Evolutionary conservation across 2,797 vertebrate species (phyloP).

Genomic region (Columba guinea): DNA sequence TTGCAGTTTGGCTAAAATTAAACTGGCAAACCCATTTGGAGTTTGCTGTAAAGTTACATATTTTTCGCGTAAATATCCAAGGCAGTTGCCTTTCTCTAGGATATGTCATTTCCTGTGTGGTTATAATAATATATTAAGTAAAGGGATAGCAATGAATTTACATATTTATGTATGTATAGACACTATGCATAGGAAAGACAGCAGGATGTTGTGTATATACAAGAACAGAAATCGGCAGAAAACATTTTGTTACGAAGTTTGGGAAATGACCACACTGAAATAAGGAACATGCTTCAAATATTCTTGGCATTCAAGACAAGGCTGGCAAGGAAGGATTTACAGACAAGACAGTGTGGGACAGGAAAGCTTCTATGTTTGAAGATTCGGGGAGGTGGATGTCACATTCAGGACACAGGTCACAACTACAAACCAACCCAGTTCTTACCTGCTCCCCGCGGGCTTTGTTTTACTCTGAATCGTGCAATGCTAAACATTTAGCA

Average conservation of each 20-base stretch:
- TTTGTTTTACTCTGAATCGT: conserved; percentile 3
- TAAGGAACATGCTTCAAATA: conserved; percentile 10
- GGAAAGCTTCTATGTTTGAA: background rate
- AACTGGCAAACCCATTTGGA: background rate
- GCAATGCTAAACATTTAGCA: background rate
- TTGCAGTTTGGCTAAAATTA: background rate
- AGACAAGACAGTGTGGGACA: background rate
- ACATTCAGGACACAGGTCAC: conserved; percentile 2
- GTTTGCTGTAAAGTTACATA: conserved; percentile 2
- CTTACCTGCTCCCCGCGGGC: conserved; percentile 27
- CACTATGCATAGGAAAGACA: background rate
- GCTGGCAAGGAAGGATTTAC: background rate
- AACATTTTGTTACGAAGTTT: background rate
- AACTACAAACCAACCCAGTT: background rate
- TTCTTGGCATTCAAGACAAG: conserved; percentile 7
- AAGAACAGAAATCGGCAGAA: background rate
- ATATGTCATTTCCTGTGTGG: conserved; percentile 63
- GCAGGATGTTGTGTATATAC: background rate
- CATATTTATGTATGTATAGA: background rate
- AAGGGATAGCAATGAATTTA: conserved; percentile 15
- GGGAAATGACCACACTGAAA: conserved; percentile 3
- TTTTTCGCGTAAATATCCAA: conserved; percentile 40
- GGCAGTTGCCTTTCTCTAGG: conserved; percentile 39
- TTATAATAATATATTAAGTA: conserved; percentile 25
- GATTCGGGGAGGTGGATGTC: background rate